These are phyloP conservation scores for Biston stratarius DNA, from an alignment of 2,888 invertebrate species.

Conservation along the genomic window DNA sequence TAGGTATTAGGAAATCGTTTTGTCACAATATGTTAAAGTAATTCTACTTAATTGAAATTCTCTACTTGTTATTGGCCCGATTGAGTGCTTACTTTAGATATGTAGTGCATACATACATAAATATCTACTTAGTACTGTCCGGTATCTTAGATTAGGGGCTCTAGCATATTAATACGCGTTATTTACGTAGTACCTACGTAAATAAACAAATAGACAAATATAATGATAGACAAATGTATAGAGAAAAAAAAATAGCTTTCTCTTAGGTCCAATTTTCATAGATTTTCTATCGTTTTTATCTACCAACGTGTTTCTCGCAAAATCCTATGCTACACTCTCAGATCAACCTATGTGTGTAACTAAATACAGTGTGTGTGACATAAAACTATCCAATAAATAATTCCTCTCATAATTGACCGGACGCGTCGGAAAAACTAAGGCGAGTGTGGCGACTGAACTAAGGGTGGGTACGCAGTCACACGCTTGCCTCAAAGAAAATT, in stretches of 20 bases:
- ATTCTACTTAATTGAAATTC: constrained; percentile 11
- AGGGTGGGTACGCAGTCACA: constrained; percentile 55
- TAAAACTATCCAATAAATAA: too few species aligned
- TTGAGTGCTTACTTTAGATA: constrained; percentile 3
- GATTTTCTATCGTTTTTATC: too few species aligned
- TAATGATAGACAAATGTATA: too few species aligned
- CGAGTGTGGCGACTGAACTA: constrained; percentile 72
- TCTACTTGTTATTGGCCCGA: constrained; percentile 21
- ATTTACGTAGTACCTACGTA: too few species aligned
- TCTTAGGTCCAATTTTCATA: neutral
- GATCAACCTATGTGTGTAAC: neutral
- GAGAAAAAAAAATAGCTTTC: too few species aligned
- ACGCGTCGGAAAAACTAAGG: constrained; percentile 23
- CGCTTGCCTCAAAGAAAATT: too few species aligned
- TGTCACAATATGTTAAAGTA: constrained; percentile 33
- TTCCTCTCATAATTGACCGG: constrained; percentile 23
- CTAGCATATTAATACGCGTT: too few species aligned
- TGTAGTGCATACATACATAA: too few species aligned
- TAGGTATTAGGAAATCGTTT: constrained; percentile 2
- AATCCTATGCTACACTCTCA: neutral
- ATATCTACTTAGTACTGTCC: too few species aligned
- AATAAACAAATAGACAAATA: too few species aligned
- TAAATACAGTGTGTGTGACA: too few species aligned
- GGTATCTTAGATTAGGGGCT: too few species aligned
- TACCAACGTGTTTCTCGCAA: neutral